phyloP scores from a whole-genome alignment of 2,113 vertebrate genomes.

The Silurus glanis region DNA sequence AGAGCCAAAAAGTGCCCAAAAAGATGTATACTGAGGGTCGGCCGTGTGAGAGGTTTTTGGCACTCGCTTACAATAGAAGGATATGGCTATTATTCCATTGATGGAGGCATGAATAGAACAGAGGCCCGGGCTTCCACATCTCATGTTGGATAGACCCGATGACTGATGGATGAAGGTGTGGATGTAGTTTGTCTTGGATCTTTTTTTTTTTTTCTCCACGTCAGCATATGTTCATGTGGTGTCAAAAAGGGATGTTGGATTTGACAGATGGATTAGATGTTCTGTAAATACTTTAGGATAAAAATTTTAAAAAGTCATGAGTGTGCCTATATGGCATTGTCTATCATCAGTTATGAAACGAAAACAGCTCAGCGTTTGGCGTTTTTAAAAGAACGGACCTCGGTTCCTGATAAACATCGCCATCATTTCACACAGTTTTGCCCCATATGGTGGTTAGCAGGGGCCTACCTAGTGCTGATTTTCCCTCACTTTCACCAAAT shows the following conservation, averaged over 20 bases:
- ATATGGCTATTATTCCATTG: constrained; percentile 47
- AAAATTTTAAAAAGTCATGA: neutral
- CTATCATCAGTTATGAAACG: neutral
- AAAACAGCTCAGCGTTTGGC: neutral
- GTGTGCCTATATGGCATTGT: neutral
- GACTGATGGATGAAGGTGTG: constrained; percentile 39
- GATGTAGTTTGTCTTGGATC: neutral
- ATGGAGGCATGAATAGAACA: constrained; percentile 31
- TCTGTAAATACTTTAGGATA: constrained; percentile 3
- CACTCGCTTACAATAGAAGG: constrained; percentile 49
- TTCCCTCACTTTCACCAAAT: constrained; percentile 53
- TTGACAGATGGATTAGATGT: constrained; percentile 22
- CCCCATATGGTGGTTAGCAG: constrained; percentile 43
- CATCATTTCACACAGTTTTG: constrained; percentile 39
- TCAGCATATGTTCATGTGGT: constrained; percentile 1
- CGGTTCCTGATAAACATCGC: constrained; percentile 27
- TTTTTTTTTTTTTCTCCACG: neutral
- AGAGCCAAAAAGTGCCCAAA: neutral
- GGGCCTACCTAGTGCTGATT: constrained; percentile 48
- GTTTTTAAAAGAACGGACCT: neutral
- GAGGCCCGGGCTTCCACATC: constrained; percentile 14
- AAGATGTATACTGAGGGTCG: neutral
- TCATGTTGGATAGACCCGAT: constrained; percentile 31
- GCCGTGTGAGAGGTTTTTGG: neutral
- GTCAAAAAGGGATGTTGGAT: constrained; percentile 8